Evolutionary conservation across 1,140 invertebrate genomes (phyloP), one percentile per base, ranked within the genome.

Genomic region (Calephelis virginiensis): DNA sequence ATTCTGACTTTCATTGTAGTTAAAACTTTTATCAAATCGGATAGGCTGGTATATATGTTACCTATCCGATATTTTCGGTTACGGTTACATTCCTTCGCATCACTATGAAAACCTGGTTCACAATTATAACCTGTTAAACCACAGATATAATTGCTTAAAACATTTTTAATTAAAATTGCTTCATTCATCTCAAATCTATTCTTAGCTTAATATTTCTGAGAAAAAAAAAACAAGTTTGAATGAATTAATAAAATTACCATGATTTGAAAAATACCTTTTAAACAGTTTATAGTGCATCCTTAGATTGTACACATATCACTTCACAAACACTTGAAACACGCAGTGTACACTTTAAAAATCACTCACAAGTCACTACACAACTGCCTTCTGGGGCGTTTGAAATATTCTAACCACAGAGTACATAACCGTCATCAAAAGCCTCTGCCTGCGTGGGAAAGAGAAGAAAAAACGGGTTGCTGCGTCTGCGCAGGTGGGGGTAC

Each of bases 211-310:
- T 45, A 7, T 8, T 61, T 46, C 2, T 1, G 2, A 17, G 11
- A 8, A 11, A 56, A 56, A 8, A 11, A 56, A 56, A 56, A 17
- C 17, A 49, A n/a, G 9, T 47, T 28, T 12, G 9, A 63, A 48
- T 48, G 8, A 6, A 65, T 50, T n/a, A 43, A 47, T 14, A 50
- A 64, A 40, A 40, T 40, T 6, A 40, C 5, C 8, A 40, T 40
- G 71, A 61, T 17, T 66, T 59, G 61, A 71, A 48, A 71, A 69
- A 67, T 89, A 89, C 86, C 86, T 87, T 76, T 86, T 89, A 59
- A 89, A 88, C 43, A 89, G 75, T 72, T 89, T 89, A 71, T 87
- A 89, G 75, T 89, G 86, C 86, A 89, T 89, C 81, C 80, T 83
- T 64, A 65, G 28, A 61, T 17, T 61, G 67, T 68, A 66, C 72